phyloP scores from a whole-genome alignment of 30 jellyfish, hydroid and myxozoan species.

The Sanderia malayensis region DNA sequence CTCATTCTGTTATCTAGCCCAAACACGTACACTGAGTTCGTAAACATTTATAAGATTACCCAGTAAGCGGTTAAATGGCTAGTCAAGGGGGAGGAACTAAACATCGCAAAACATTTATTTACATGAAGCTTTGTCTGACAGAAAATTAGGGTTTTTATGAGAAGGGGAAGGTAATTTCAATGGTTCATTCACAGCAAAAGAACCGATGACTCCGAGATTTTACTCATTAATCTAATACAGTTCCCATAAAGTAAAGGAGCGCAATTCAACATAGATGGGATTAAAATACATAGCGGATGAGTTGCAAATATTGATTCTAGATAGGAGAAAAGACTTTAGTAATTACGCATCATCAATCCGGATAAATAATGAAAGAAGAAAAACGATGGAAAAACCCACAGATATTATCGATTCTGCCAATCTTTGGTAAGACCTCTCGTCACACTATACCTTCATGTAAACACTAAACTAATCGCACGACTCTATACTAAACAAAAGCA shows the following conservation, averaged over 20 bases:
- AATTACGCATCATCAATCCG: background rate
- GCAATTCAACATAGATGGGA: background rate
- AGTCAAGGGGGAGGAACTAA: background rate
- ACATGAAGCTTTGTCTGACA: background rate
- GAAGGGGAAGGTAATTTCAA: background rate
- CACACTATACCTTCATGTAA: too few relatives aligned
- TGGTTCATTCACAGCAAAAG: background rate
- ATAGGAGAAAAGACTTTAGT: background rate
- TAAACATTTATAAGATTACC: too few relatives aligned
- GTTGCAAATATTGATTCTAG: background rate
- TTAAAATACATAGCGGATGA: constrained; percentile 2
- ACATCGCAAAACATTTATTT: background rate
- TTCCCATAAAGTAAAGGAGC: background rate
- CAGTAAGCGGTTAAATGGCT: too few relatives aligned
- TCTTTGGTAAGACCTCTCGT: too few relatives aligned
- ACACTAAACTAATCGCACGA: too few relatives aligned
- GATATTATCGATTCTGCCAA: background rate
- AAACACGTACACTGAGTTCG: too few relatives aligned
- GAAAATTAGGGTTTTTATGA: constrained; percentile 3
- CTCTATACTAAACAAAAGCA: too few relatives aligned
- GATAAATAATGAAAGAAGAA: background rate
- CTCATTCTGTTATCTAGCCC: too few relatives aligned
- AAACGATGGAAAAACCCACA: too few relatives aligned
- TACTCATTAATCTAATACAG: constrained; percentile 4
- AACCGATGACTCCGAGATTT: background rate